Evolutionary conservation across 2,888 invertebrate species (phyloP), one percentile per base, ranked within the genome.

Genomic region (Clitarchus hookeri): DNA sequence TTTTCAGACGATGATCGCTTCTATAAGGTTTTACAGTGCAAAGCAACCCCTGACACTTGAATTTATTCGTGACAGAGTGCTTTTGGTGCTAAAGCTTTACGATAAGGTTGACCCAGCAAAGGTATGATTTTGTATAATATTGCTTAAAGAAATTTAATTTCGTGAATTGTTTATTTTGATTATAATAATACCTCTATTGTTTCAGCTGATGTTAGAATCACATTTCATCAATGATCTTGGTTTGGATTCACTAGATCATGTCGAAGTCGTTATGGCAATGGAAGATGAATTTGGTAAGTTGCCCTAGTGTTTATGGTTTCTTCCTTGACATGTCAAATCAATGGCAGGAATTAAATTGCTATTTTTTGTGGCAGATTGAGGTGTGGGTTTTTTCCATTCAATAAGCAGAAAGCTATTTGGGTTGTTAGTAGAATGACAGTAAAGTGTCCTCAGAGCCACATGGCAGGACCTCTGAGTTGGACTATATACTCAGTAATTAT

Each of bases 201-300:
- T 94, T 88, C 93, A 99, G 99, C 92, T 99, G 79, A 94, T 94
- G n/a, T 91, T 97, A 89, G 96, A 99, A 16, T 97, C 98, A 85
- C 99, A 99, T 93, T 99, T 99, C 92, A 96, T 98, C 90, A 98
- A 97, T 90, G 99, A 99, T 92, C 94, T 99, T 89, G 99, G 99
- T 53, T 93, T 99, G 88, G 99, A 99, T 91, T 99, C 99, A 0
- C 93, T 99, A 89, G 99, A 99, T 93, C 99, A 99, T 92, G 99
- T 99, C 83, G 99, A 99, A 93, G 96, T 99, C 86, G 98, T 99
- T 88, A 99, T 99, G 98, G 98, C 98, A 0, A 98, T 99, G 94
- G 99, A 99, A 93, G 99, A 99, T 93, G 99, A 99, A 92, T 99
- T 99, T 92, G 98, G 94, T 94, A 91, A 90, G 16, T 82, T 36